Evolutionary conservation across 2,888 invertebrate species (phyloP).

Genomic region (Agrotis segetum): DNA sequence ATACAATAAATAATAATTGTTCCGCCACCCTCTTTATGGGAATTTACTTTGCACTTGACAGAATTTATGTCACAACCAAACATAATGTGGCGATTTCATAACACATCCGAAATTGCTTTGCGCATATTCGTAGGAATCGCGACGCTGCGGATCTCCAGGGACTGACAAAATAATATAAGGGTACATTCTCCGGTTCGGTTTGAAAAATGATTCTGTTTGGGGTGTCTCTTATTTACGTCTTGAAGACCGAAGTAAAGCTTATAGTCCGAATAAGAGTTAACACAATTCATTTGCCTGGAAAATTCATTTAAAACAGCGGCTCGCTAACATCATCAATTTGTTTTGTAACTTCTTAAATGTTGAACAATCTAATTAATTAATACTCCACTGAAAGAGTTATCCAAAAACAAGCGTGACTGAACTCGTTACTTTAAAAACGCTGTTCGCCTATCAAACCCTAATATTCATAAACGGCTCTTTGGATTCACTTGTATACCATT

Average conservation of each 20-base stretch:
- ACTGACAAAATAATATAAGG: conserved; percentile 51
- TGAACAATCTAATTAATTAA: conserved; percentile 55
- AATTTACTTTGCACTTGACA: conserved; percentile 48
- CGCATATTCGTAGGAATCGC: conserved; percentile 41
- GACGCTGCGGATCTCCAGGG: conserved; percentile 37
- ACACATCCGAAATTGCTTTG: conserved; percentile 51
- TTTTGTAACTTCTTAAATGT: conserved; percentile 52
- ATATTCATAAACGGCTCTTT: conserved; percentile 66
- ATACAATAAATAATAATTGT: conserved; percentile 37
- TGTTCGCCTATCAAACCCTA: conserved; percentile 48
- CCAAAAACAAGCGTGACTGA: conserved; percentile 57
- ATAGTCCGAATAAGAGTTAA: conserved; percentile 44
- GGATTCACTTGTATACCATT: conserved; percentile 65
- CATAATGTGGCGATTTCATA: conserved; percentile 49
- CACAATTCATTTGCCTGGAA: conserved; percentile 45
- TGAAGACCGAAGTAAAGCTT: conserved; percentile 27
- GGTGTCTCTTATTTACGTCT: conserved; percentile 29
- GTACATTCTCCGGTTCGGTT: conserved; percentile 31
- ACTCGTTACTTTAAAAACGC: conserved; percentile 66
- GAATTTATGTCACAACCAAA: conserved; percentile 40
- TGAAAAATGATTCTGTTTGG: conserved; percentile 43
- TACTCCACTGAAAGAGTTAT: conserved; percentile 41
- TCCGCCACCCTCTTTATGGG: conserved; percentile 17
- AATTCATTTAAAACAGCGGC: conserved; percentile 47
- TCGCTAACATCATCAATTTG: conserved; percentile 46